Base-by-base conservation (phyloP, 1,140 invertebrate species). In the Melitaea cinxia region DNA sequence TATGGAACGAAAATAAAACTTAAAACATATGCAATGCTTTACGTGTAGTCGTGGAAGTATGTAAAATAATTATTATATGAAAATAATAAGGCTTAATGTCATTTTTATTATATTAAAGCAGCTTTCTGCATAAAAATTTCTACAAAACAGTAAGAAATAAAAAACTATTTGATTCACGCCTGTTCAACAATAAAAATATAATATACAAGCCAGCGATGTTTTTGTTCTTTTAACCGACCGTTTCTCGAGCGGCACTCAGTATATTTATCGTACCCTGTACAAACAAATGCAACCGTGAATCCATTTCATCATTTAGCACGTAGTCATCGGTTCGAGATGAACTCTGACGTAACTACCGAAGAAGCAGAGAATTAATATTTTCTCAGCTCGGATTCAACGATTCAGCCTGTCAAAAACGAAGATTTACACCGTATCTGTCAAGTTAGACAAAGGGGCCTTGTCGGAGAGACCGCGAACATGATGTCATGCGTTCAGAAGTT, bases 281-380 rank as follows among this genome's bases (percentile, higher is more conserved):
- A 87, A 85, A 89, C 78, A 86, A 81, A 82, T 73, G 82, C 66
- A 77, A 73, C 74, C 78, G 83, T 72, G 78, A 83, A 83, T 75
- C 71, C 81, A 80, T 85, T 88, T 85, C 80, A 80, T 86, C 83
- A 88, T 77, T 87, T 83, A 70, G 70, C 86, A 78, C 78, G 75
- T 83, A 78, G 76, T 77, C 75, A 69, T 74, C 71, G 68, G 74
- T 73, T 67, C 68, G 61, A 75, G 63, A 75, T 72, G 73, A 69
- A 61, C 67, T 42, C 59, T 88, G 87, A 89, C 84, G 87, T 72
- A 89, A 89, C 69, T 23, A 21, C 33, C 49, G 17, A 42, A 19
- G 55, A 24, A 70, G 72, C 68, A 64, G 65, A 68, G 65, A 80
- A 85, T 80, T 82, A 83, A 82, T 85, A 86, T 88, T 84, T 88